These are phyloP conservation scores for Acipenser ruthenus DNA, from an alignment of 2,797 vertebrate genomes.

Conservation along the genomic window DNA sequence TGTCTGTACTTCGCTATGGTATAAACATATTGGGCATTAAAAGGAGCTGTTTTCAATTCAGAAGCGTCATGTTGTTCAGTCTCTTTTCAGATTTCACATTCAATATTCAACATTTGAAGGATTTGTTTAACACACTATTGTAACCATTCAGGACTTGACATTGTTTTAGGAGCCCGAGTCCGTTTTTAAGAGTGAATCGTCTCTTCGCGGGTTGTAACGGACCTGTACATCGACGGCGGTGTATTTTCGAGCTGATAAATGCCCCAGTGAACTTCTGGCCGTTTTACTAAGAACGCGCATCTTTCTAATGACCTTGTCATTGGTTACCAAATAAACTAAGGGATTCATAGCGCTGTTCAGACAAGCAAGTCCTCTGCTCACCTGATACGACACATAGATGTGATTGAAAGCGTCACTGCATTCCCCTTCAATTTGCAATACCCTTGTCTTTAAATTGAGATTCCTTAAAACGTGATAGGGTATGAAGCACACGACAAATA, in stretches of 20 bases:
- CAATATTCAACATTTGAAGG: too few relatives aligned
- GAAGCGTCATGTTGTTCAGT: too few relatives aligned
- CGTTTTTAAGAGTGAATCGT: too few relatives aligned
- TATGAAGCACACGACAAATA: slow-evolving; percentile 69
- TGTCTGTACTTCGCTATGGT: too few relatives aligned
- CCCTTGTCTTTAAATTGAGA: slow-evolving; percentile 53
- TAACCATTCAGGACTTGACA: too few relatives aligned
- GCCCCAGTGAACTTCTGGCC: slow-evolving; percentile 24
- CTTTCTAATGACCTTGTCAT: slow-evolving; percentile 45
- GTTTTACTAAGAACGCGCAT: slow-evolving; percentile 26
- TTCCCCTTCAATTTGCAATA: slow-evolving; percentile 29
- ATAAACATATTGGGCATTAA: too few relatives aligned
- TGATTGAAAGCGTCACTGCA: slow-evolving; percentile 37
- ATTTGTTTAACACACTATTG: too few relatives aligned
- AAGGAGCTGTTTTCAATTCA: too few relatives aligned
- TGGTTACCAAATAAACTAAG: slow-evolving; percentile 59
- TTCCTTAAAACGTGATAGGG: slow-evolving; percentile 68
- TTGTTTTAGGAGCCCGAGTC: too few relatives aligned
- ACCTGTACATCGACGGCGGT: too few relatives aligned
- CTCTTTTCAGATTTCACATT: too few relatives aligned
- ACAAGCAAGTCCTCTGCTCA: slow-evolving; percentile 59
- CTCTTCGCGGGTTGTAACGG: too few relatives aligned
- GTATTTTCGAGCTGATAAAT: not conserved
- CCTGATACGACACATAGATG: slow-evolving; percentile 63
- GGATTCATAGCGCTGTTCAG: slow-evolving; percentile 71